Evolutionary conservation across 2,113 vertebrate species (phyloP).

Genomic region (Myotis davidii): DNA sequence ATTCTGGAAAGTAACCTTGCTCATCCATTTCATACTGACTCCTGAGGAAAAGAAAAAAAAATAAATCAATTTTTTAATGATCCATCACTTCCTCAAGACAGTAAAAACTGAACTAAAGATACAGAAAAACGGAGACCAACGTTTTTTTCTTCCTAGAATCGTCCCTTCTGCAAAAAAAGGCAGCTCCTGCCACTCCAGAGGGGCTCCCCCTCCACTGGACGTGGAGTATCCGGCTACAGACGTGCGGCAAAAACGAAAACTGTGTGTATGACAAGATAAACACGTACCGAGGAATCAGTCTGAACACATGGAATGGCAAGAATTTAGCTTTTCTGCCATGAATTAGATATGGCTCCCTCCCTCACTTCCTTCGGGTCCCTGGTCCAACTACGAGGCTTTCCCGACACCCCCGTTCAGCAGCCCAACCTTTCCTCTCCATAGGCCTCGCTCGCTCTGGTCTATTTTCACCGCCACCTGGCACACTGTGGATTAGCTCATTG

Average conservation of each 20-base stretch:
- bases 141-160: neutral
- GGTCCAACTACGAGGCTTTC: neutral
- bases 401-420: neutral
- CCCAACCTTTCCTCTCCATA: neutral
- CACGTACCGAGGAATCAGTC: neutral
- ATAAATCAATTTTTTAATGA: neutral
- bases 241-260: neutral
- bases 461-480: neutral
- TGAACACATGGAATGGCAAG: neutral
- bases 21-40: constrained; percentile 44
- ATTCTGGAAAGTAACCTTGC: constrained; percentile 35
- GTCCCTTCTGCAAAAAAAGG: neutral
- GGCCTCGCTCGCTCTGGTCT: neutral
- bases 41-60: neutral
- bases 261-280: neutral
- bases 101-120: constrained; percentile 48
- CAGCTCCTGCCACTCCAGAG: neutral
- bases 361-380: neutral
- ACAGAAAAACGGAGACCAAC: neutral
- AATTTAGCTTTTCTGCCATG: neutral
- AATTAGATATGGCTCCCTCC: neutral
- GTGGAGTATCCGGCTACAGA: neutral
- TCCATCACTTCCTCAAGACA: constrained; percentile 36
- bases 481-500: neutral
- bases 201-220: neutral